A percentile compares a stretch with the other conserved stretches of the same genome.
Conservation (phyloP, 2,797 vertebrate genomes). For the Onychomys arenicola region DNA sequence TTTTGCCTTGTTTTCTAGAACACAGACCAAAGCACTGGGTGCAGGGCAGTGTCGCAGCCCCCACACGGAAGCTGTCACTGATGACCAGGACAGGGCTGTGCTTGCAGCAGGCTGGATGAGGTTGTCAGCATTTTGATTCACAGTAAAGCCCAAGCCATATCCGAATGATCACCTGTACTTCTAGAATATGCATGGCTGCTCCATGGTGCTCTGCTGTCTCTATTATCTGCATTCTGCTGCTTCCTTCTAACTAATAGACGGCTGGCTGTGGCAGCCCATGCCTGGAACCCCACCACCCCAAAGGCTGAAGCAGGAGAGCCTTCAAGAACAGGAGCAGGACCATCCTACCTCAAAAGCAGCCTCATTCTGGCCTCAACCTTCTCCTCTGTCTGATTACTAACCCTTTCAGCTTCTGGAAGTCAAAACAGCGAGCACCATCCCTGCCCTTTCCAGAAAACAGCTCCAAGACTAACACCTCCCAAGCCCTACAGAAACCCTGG, state of each 20-base stretch:
- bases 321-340: neutral
- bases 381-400: neutral
- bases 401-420: neutral
- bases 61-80: neutral
- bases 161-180: neutral
- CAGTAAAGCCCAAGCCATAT: neutral
- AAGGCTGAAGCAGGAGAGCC: too few species aligned
- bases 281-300: neutral
- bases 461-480: neutral
- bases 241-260: neutral
- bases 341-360: neutral
- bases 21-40: neutral
- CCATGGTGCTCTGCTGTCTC: neutral
- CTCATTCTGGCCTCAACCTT: neutral
- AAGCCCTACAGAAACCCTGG: neutral
- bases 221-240: neutral
- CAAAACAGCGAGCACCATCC: neutral
- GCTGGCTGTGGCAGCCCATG: neutral
- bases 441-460: neutral
- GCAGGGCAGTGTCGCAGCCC: neutral
- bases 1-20: slow-evolving; percentile 19
- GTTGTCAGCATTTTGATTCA: neutral
- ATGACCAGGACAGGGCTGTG: neutral
- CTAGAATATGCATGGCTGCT: neutral
- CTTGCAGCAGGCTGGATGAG: neutral